A percentile compares a stretch with the other conserved stretches of the same genome.
These are phyloP conservation scores for Acanthopagrus latus DNA, from an alignment of 2,797 vertebrate species.

Conservation along the genomic window DNA sequence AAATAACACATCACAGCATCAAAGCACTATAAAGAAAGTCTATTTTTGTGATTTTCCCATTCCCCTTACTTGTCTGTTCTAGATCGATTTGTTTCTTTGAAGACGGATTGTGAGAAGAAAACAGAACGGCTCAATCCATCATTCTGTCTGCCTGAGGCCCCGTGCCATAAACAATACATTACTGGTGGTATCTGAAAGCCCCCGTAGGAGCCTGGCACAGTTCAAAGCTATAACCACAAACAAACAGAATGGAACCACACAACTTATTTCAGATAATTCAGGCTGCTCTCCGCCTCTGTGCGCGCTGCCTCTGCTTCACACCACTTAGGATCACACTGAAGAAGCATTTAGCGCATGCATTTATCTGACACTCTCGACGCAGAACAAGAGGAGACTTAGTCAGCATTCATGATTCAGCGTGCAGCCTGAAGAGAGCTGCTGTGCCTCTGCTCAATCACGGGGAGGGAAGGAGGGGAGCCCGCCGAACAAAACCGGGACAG, in stretches of 20 bases:
- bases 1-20: constrained; percentile 74
- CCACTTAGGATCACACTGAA: constrained; percentile 47
- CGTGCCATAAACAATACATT: constrained; percentile 75
- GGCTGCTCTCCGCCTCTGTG: constrained; percentile 17
- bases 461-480: neutral
- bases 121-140: constrained; percentile 74
- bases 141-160: constrained; percentile 72
- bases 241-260: constrained; percentile 67
- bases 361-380: constrained; percentile 46
- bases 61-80: constrained; percentile 51
- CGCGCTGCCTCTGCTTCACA: constrained; percentile 30
- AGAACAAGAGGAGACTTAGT: constrained; percentile 51
- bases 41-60: constrained; percentile 62
- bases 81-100: constrained; percentile 80
- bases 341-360: constrained; percentile 35
- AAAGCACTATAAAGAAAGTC: constrained; percentile 70
- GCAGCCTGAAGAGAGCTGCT: constrained; percentile 20
- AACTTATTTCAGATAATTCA: constrained; percentile 63
- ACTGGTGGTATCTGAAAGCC: constrained; percentile 66
- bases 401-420: constrained; percentile 36
- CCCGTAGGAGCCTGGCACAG: constrained; percentile 54
- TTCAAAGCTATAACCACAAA: constrained; percentile 75
- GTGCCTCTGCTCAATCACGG: constrained; percentile 16
- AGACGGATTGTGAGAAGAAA: constrained; percentile 75
- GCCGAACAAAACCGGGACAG: constrained; percentile 32